Percentiles rank a stretch among this genome's conserved stretches.
Evolutionary conservation across 2,888 invertebrate genomes (phyloP).

Genomic region (Podabrus alpinus): DNA sequence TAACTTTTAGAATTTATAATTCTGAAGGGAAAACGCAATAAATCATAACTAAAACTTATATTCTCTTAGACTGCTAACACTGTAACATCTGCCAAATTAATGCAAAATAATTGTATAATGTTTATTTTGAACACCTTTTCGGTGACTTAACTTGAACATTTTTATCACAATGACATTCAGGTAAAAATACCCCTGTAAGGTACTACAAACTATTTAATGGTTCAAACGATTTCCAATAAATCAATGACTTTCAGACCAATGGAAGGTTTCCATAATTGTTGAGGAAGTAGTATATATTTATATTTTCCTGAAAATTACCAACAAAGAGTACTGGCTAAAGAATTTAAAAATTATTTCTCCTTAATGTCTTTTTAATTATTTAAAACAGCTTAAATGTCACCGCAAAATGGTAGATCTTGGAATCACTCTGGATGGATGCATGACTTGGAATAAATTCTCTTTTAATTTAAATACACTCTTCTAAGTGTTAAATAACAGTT

Average conservation of each 20-base stretch:
- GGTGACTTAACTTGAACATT: background rate
- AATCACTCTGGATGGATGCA: background rate
- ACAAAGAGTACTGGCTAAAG: background rate
- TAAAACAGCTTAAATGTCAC: background rate
- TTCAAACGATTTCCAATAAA: background rate
- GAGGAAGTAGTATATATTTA: no score
- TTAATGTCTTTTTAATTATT: background rate
- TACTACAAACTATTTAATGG: background rate
- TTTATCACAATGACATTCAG: background rate
- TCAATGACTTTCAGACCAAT: background rate
- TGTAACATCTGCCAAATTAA: background rate
- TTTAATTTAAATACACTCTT: background rate
- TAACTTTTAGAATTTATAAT: conserved; percentile 1
- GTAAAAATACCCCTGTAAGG: background rate
- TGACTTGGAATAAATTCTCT: background rate
- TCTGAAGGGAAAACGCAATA: background rate
- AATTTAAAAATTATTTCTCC: background rate
- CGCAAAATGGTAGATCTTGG: background rate
- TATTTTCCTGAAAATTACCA: background rate
- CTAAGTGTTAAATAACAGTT: background rate
- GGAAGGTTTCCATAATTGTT: background rate
- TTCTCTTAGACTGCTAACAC: background rate
- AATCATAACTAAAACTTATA: background rate
- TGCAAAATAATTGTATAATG: background rate
- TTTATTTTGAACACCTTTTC: background rate